Evolutionary conservation across 1,140 invertebrate species (phyloP), one percentile per base, ranked within the genome.

Genomic region (Glossosoma conforme): DNA sequence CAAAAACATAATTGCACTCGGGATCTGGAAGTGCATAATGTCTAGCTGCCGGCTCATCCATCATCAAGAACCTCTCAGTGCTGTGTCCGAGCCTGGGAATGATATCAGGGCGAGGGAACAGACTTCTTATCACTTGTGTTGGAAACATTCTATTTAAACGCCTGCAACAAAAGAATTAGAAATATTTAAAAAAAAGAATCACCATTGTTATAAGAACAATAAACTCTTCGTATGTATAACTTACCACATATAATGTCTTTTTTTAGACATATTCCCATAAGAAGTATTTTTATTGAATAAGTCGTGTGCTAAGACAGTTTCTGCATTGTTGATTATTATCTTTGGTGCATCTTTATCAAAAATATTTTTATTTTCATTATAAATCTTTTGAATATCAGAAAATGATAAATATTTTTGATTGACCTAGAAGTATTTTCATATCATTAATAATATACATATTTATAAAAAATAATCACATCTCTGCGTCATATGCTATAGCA

Each of bases 1-100:
- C 35, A 65, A 86, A 82, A 20, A 88, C 78, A 68, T 81, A 87
- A 40, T 80, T 84, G 61, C 87, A 89, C 68, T 89, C 86, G 17
- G 85, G 81, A 62, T 82, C 78, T 21, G 86, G 86, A 62, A 89
- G 65, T 50, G 61, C 46, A 65, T 86, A 87, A 24, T 65, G 58
- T 6, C 68, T 56, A 40, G 81, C 73, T 61, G 74, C 69, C 32
- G 76, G 65, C 62, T 80, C 79, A 66, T 88, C 85, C 37, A 89
- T 74, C 48, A 85, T 77, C 25, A 89, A 58, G 69, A 78, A 88
- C 68, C 82, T 79, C 65, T 89, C 85, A 9, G 81, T 80, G 56
- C 82, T 82, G 61, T 81, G 81, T 56, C 81, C 80, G 75, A 80
- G 77, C 58, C 77, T 67, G 46, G 84, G 76, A 30, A 80, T 67